Base-by-base conservation (phyloP, 1,140 invertebrate genomes). In the Lamellibrachia luymesi region DNA sequence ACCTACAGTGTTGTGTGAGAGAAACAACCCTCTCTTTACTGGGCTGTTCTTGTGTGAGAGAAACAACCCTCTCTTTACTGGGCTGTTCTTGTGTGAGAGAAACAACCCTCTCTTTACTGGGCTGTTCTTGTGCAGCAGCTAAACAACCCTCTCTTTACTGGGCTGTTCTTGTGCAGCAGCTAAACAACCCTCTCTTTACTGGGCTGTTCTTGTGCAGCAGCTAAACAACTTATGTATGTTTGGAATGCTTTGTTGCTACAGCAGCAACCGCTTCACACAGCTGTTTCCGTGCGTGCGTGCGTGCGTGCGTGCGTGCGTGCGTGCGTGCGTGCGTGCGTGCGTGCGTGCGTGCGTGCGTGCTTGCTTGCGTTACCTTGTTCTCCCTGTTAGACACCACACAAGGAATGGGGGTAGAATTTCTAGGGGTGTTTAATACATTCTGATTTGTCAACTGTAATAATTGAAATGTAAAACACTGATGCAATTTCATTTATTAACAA, bases 231-330 rank as follows among this genome's bases (percentile, higher is more conserved):
- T 80, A 22, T 8, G 25, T 10, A 22, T 80, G 64, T 80, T 80
- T 80, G 64, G 64, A 10, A 80, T 80, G 52, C 64, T 80, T 80
- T 80, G 64, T 80, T 80, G 64, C 13, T 10, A 80, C 13, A 6
- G 13, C 64, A 4, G 7, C 64, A 10, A 22, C 25, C 25, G 64
- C 13, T 17, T 22, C 64, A 17, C 13, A 80, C 64, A 80, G 50
- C 25, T 91, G 90, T 91, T 38, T 38, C 38, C 38, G 38, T 8
- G 90, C 50, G 90, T 91, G 90, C 50, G 90, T 91, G 90, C 50
- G 90, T 91, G 90, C 50, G 90, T 91, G 90, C 50, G 25, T 91
- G 90, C 50, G 90, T 91, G 25, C 7, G 90, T 91, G 90, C 50
- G 25, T 91, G 25, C 8, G 50, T 50, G 64, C 64, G 64, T 80